Base-by-base conservation (phyloP, 2,797 vertebrate species). In the Yasuhikotakia modesta region DNA sequence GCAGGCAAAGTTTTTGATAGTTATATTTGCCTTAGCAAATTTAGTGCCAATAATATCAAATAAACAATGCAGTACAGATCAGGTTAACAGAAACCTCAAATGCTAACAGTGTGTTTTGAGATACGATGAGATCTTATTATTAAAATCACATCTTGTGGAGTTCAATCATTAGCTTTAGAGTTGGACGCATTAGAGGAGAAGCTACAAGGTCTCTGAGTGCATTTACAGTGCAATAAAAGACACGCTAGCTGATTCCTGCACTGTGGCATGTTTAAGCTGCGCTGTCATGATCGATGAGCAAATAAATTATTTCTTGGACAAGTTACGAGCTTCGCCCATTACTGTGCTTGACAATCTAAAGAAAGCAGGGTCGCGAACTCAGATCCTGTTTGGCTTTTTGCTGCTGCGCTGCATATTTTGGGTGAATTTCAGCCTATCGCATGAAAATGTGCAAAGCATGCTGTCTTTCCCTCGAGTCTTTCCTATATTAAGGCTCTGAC, bases 401-500 rank as follows among this genome's bases (percentile, higher is more conserved):
- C 30, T 35, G 61, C 16, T n/a, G 8, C 45, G 17, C 46, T 27
- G 65, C 70, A 71, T 77, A 65, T 81, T 72, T 64, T 21, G 58
- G 70, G 66, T 39, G 48, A 73, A 73, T 76, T 81, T 81, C 27
- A 60, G 73, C 55, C 58, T 10, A 50, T 73, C 24, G 17, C 63
- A 74, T 52, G 14, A 68, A 70, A 81, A 85, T 79, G 66, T 48
- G 68, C 80, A 63, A 81, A 81, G 73, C 61, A 79, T 66, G 65
- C 67, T 81, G 64, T 76, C 60, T 84, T 74, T 35, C 79, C 21
- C 76, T 77, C 68, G 3, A 74, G 73, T 73, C 13, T 11, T 39
- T 60, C 21, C 27, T 78, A 78, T 73, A 82, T 82, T 55, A 84
- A 61, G 77, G 48, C 55, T 78, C 32, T 83, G 80, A 85, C 83